Conservation (phyloP, 2,888 invertebrate genomes). For the Sarcophaga subvicina region DNA sequence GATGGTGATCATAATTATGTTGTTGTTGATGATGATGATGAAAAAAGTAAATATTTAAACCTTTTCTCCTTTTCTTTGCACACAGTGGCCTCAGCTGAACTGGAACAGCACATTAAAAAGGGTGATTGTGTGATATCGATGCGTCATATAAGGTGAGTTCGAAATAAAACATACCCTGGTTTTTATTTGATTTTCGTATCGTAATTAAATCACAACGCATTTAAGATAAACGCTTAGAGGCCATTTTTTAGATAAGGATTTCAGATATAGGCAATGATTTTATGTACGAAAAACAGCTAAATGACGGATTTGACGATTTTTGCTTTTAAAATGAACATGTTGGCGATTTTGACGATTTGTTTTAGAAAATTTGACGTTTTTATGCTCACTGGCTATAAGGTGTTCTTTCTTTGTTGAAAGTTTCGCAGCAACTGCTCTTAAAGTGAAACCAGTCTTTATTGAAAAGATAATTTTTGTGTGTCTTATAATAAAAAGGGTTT, state of each 20-base stretch:
- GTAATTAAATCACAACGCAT: conserved; percentile 43
- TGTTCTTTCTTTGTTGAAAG: no score
- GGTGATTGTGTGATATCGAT: conserved; percentile 82
- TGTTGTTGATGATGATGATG: not conserved
- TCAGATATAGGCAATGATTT: not conserved
- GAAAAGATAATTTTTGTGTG: no score
- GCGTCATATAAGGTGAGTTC: conserved; percentile 80
- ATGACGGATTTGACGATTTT: no score
- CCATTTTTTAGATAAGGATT: conserved; percentile 30
- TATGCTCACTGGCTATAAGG: no score
- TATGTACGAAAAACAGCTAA: no score
- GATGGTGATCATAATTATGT: conserved; percentile 20
- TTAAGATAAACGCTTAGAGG: conserved; percentile 50
- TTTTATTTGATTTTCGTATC: conserved; percentile 35
- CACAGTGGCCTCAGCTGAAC: conserved; percentile 80
- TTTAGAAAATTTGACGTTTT: no score
- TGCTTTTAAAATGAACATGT: no score
- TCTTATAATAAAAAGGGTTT: no score
- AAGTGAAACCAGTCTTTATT: no score
- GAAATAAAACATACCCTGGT: conserved; percentile 15
- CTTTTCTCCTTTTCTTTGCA: conserved; percentile 48
- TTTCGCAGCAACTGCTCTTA: no score
- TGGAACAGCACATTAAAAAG: conserved; percentile 81
- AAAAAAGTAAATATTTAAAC: no score
- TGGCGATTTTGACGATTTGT: no score